These are phyloP conservation scores for Halocaridina rubra DNA, from an alignment of 2,888 invertebrate genomes.

Conservation along the genomic window DNA sequence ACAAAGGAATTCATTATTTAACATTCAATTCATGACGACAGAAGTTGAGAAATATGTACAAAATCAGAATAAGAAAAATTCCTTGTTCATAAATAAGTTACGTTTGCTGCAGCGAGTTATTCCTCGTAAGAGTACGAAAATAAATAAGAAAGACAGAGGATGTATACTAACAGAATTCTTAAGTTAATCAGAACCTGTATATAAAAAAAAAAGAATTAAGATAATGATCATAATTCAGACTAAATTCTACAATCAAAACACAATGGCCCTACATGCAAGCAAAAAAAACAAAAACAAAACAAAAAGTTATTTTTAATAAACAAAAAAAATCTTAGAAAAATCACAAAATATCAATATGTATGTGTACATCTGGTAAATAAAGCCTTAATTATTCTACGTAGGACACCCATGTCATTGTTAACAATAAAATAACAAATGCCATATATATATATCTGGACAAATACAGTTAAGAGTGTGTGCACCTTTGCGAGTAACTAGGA, in stretches of 20 bases:
- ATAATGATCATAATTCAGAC: no score
- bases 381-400: background rate
- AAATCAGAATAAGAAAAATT: background rate
- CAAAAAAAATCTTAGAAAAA: background rate
- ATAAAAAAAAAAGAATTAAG: no score
- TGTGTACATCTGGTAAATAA: background rate
- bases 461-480: background rate
- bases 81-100: background rate
- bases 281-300: background rate
- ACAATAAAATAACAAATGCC: background rate
- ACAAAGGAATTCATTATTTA: no score
- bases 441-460: background rate
- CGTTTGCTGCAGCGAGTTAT: background rate
- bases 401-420: background rate
- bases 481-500: conserved; percentile 25
- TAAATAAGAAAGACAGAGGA: background rate
- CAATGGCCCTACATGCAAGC: no score
- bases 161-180: background rate
- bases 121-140: background rate
- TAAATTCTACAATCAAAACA: no score
- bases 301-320: background rate
- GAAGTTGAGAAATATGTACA: no score
- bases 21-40: no score
- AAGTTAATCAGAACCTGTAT: no score
- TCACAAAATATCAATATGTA: no score